A percentile compares a stretch with the other conserved stretches of the same genome.
Evolutionary conservation across 1,140 invertebrate species (phyloP).

Genomic region (Eupeodes corollae): DNA sequence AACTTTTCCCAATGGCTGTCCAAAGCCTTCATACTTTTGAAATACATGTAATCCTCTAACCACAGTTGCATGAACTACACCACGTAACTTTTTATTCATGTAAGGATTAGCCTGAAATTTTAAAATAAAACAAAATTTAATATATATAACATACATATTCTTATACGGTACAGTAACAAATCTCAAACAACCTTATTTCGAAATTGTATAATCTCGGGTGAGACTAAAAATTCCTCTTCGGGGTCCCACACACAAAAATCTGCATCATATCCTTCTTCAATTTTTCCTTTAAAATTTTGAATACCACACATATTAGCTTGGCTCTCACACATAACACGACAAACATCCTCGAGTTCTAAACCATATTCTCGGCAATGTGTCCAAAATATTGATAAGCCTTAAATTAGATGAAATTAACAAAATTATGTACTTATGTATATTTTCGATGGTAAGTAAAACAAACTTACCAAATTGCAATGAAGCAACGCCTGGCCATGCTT

Average conservation of each 20-base stretch:
- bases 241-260: conserved; percentile 63
- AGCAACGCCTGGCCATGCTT: conserved; percentile 62
- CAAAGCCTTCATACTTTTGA: conserved; percentile 29
- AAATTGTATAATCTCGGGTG: conserved; percentile 41
- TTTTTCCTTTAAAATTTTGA: conserved; percentile 45
- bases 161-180: background rate
- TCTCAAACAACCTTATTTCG: conserved; percentile 44
- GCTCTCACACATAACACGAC: conserved; percentile 46
- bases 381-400: conserved; percentile 56
- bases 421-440: conserved; percentile 1
- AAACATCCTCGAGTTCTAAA: conserved; percentile 43
- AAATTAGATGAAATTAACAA: conserved; percentile 7
- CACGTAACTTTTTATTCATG: conserved; percentile 41
- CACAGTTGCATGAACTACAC: conserved; percentile 47
- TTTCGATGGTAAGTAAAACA: too few species aligned
- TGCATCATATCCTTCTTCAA: conserved; percentile 52
- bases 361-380: conserved; percentile 42
- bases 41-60: conserved; percentile 47
- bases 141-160: too few species aligned
- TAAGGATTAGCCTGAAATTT: conserved; percentile 46
- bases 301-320: conserved; percentile 52
- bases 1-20: conserved; percentile 31
- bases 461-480: conserved; percentile 56
- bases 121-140: too few species aligned
- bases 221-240: conserved; percentile 44